phyloP scores from a whole-genome alignment of 1,140 invertebrate genomes.

The Diplogasteroides magnus region DNA sequence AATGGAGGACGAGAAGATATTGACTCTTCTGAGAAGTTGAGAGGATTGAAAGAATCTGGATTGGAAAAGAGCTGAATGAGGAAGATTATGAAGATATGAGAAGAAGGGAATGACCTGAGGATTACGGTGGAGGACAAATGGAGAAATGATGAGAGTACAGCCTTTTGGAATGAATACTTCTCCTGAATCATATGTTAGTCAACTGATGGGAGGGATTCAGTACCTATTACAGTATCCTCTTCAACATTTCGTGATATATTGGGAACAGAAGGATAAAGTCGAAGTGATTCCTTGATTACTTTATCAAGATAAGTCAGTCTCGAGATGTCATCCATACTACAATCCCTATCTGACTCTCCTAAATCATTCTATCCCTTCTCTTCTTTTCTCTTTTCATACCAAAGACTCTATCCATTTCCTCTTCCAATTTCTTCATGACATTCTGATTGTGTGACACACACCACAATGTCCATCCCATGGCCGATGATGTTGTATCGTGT shows the following conservation, averaged over 20 bases:
- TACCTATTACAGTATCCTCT: conserved; percentile 58
- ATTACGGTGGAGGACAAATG: background rate
- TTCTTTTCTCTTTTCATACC: conserved; percentile 55
- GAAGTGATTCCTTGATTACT: conserved; percentile 68
- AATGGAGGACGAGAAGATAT: conserved; percentile 72
- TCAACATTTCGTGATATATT: conserved; percentile 61
- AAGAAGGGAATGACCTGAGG: conserved; percentile 32
- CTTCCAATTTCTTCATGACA: conserved; percentile 56
- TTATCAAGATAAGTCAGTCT: conserved; percentile 68
- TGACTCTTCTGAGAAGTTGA: conserved; percentile 80
- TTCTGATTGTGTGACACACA: conserved; percentile 57
- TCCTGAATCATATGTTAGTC: background rate
- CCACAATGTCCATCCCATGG: conserved; percentile 56
- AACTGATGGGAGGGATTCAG: conserved; percentile 7
- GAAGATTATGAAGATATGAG: conserved; percentile 60
- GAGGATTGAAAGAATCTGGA: conserved; percentile 78
- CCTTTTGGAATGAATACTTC: background rate
- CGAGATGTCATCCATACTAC: conserved; percentile 68
- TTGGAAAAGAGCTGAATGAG: conserved; percentile 74
- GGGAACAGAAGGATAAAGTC: conserved; percentile 75
- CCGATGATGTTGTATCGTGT: conserved; percentile 79
- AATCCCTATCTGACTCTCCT: conserved; percentile 62
- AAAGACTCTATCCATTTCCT: conserved; percentile 57
- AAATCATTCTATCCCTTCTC: conserved; percentile 56
- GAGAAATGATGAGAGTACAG: background rate